Base-by-base conservation (phyloP, 2,113 vertebrate genomes). In the Telmatochromis brichardi region DNA sequence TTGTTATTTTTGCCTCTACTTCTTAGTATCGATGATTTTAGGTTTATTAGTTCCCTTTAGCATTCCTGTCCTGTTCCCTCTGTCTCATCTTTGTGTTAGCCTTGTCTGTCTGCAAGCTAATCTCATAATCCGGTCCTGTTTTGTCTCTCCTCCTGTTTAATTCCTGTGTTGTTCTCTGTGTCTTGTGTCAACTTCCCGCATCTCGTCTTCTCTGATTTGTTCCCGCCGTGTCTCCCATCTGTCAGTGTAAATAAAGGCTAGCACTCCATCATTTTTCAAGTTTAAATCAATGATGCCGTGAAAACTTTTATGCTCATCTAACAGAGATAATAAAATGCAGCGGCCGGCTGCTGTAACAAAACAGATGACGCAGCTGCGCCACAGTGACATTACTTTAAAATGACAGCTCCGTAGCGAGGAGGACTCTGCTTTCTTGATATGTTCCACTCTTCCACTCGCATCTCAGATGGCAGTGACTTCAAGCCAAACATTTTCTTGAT, bases 381-480 rank as follows among this genome's bases (percentile, higher is more conserved):
- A 73, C 14, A 76, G 42, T 50, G 71, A 76, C 42, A 76, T 47
- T 21, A 17, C 40, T 47, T 76, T 47, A 28, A 50, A 78, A 50
- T 78, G 71, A 50, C 23, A 50, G 71, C 23, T 31, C 71, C 9
- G 0, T 78, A 50, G 71, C 0, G 10, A 50, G 71, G 15, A 31
- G 26, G 71, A 19, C 42, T 50, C 26, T 19, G 42, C 6, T 78
- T 28, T 47, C 1, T 7, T 17, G 0, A 78, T 19, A 50, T 2
- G 23, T 31, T 76, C 4, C 23, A 76, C 23, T 50, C 42, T 50
- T 78, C 23, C 15, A 50, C 26, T 50, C 3, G 9, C 42, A 76
- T 76, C 68, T 47, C 40, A 78, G 26, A 47, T 31, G 23, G 42
- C 23, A 47, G 23, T 26, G 23, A 47, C 9, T 76, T 47, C 23